A percentile compares a stretch with the other conserved stretches of the same genome.
phyloP scores from a whole-genome alignment of 2,888 invertebrate species.

The Erebia epiphron region DNA sequence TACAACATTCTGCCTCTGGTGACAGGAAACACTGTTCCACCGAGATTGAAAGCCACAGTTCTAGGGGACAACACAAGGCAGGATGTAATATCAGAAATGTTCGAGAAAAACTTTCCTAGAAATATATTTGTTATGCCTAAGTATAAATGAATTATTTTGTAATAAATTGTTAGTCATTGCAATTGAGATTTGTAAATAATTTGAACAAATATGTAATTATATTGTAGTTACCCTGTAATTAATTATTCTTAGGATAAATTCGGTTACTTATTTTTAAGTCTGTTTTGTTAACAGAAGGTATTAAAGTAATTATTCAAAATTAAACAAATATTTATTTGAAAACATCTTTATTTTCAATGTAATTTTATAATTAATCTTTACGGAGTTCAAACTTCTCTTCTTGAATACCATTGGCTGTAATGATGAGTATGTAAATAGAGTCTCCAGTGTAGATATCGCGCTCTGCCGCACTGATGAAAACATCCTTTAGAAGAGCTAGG shows the following conservation, averaged over 20 bases:
- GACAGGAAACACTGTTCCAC: constrained; percentile 88
- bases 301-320: constrained; percentile 40
- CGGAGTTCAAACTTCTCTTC: constrained; percentile 91
- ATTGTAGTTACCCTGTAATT: constrained; percentile 71
- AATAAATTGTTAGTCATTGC: constrained; percentile 53
- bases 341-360: constrained; percentile 38
- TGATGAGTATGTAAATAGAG: constrained; percentile 91
- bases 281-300: constrained; percentile 44
- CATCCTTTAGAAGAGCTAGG: constrained; percentile 93
- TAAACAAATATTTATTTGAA: constrained; percentile 45
- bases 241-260: constrained; percentile 68
- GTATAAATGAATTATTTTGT: constrained; percentile 73
- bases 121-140: constrained; percentile 81
- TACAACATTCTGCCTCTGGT: constrained; percentile 92
- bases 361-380: constrained; percentile 93
- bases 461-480: constrained; percentile 98
- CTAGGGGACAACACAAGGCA: constrained; percentile 68
- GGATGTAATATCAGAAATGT: constrained; percentile 73
- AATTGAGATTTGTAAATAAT: constrained; percentile 70
- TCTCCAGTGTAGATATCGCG: constrained; percentile 99
- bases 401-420: constrained; percentile 93
- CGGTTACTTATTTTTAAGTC: constrained; percentile 63
- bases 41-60: constrained; percentile 81
- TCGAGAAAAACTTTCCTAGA: constrained; percentile 75
- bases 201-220: constrained; percentile 71